These are phyloP conservation scores for Hemicordylus capensis DNA, from an alignment of 2,113 vertebrate species.

Conservation along the genomic window DNA sequence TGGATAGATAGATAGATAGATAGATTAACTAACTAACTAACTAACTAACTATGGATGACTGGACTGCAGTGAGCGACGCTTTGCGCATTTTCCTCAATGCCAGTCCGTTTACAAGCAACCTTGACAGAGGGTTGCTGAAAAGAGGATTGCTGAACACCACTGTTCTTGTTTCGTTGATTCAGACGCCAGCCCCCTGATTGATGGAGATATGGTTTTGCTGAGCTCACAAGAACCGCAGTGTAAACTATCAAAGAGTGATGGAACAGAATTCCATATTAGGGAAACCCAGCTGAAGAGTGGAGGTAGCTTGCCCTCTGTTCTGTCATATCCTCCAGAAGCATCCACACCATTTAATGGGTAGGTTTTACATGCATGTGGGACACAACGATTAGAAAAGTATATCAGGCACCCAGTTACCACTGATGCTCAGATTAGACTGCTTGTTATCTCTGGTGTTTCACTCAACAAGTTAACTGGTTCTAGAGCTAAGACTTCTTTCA, in stretches of 20 bases:
- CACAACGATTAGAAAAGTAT: not conserved
- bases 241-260: constrained; percentile 45
- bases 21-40: too few relatives aligned
- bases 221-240: constrained; percentile 58
- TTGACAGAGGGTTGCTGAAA: not conserved
- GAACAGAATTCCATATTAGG: constrained; percentile 60
- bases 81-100: too few relatives aligned
- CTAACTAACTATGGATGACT: too few relatives aligned
- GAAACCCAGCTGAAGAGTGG: constrained; percentile 57
- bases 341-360: constrained; percentile 73
- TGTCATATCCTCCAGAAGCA: constrained; percentile 57
- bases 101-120: too few relatives aligned
- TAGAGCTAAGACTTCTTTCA: too few relatives aligned
- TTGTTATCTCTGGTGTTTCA: not conserved
- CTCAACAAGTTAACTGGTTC: not conserved
- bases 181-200: constrained; percentile 62
- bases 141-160: not conserved
- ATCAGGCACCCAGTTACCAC: not conserved
- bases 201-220: constrained; percentile 71
- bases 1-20: too few relatives aligned
- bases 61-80: too few relatives aligned
- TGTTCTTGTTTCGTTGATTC: constrained; percentile 36
- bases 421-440: not conserved
- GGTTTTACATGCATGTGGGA: constrained; percentile 23
- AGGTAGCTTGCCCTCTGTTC: constrained; percentile 40